Conservation (phyloP, 2,113 vertebrate genomes). For the Calyptomena viridis region DNA sequence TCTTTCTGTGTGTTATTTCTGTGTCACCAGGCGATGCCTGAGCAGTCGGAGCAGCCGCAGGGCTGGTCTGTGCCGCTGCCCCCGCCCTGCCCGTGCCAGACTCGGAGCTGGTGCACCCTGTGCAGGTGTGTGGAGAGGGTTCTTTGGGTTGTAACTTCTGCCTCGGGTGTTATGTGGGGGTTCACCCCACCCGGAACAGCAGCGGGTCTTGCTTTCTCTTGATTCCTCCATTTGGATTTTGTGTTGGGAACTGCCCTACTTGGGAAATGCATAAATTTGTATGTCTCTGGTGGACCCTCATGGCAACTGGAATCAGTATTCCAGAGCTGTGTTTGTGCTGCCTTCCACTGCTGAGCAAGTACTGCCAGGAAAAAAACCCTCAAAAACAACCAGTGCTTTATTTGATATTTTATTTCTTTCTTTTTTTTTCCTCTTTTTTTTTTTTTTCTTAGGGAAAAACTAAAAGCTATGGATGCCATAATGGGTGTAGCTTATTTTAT, state of each 20-base stretch:
- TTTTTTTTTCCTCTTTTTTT: background rate
- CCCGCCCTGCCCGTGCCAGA: fast-evolving
- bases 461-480: constrained; percentile 34
- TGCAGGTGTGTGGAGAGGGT: background rate
- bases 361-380: background rate
- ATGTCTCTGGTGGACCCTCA: background rate
- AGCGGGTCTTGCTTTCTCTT: background rate
- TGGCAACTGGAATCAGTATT: background rate
- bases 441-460: constrained; percentile 1
- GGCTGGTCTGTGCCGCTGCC: too few relatives aligned
- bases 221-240: background rate
- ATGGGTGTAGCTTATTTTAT: background rate
- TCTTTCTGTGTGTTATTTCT: background rate
- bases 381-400: constrained; percentile 9
- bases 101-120: fast-evolving
- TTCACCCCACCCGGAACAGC: background rate
- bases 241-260: background rate
- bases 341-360: background rate
- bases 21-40: too few relatives aligned
- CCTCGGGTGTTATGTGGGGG: fast-evolving
- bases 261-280: background rate
- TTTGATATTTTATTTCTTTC: constrained; percentile 50
- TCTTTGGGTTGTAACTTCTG: background rate
- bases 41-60: too few relatives aligned
- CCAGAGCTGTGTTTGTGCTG: background rate